Evolutionary conservation across 2,888 invertebrate genomes (phyloP).

Genomic region (Nemapogon koenigi): DNA sequence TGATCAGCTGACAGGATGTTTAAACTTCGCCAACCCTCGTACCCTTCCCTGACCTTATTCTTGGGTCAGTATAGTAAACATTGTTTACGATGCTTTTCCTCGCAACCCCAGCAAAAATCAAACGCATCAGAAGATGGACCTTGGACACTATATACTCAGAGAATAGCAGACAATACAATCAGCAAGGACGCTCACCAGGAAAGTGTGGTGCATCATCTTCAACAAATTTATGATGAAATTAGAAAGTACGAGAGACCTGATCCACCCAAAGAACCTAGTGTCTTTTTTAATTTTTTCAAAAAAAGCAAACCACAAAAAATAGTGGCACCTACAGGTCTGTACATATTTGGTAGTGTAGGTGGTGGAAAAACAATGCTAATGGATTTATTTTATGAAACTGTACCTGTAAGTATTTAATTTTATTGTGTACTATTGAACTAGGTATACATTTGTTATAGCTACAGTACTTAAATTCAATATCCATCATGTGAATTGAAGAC

Average conservation of each 20-base stretch:
- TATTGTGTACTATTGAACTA: too few species aligned
- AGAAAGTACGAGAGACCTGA: slow-evolving; percentile 57
- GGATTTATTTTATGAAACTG: slow-evolving; percentile 91
- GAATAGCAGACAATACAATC: slow-evolving; percentile 66
- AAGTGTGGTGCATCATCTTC: slow-evolving; percentile 71
- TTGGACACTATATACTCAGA: slow-evolving; percentile 59
- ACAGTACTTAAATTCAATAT: too few species aligned
- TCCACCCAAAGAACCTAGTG: slow-evolving; percentile 23
- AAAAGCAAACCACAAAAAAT: slow-evolving; percentile 40
- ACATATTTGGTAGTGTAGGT: slow-evolving; percentile 90
- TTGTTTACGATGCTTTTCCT: slow-evolving; percentile 38
- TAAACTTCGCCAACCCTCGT: slow-evolving; percentile 2
- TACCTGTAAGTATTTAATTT: slow-evolving; percentile 26
- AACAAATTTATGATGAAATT: slow-evolving; percentile 72
- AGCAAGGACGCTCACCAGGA: slow-evolving; percentile 76
- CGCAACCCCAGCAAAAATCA: slow-evolving; percentile 28
- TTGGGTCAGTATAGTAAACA: slow-evolving; percentile 33
- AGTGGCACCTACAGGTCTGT: slow-evolving; percentile 78
- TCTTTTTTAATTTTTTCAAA: slow-evolving; percentile 42
- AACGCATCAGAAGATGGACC: slow-evolving; percentile 39
- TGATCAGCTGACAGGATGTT: slow-evolving; percentile 9
- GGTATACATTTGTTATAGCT: too few species aligned
- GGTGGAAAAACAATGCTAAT: slow-evolving; percentile 99
- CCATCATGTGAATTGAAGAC: too few species aligned
- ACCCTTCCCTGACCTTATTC: slow-evolving; percentile 16